Percentiles rank a stretch among this genome's conserved stretches.
Conservation (phyloP, 2,797 vertebrate species). For the Melanotaenia nigrans region DNA sequence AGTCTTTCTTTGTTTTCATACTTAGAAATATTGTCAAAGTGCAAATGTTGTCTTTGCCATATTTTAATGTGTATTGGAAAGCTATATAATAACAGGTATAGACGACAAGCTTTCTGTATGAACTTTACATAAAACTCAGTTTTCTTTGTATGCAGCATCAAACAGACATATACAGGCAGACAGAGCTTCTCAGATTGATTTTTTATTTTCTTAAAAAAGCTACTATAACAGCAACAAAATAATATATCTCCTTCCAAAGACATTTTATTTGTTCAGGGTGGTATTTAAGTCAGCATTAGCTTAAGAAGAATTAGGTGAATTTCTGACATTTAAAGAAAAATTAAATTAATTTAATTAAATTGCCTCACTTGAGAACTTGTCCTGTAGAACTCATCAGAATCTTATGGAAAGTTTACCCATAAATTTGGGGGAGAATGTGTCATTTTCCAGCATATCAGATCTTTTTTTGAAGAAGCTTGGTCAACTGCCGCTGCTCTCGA, state of each 20-base stretch:
- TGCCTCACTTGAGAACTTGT: neutral
- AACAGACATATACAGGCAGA: neutral
- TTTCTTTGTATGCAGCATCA: neutral
- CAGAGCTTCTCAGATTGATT: neutral
- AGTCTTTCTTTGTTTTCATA: constrained; percentile 43
- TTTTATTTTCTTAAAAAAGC: neutral
- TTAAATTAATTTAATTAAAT: too few relatives aligned
- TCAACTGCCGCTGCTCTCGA: constrained; percentile 42
- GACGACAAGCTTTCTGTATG: neutral
- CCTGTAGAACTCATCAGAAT: neutral
- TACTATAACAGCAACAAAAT: neutral
- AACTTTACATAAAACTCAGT: neutral
- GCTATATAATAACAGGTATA: neutral
- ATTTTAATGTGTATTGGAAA: too few relatives aligned
- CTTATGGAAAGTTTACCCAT: constrained; percentile 17
- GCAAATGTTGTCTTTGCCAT: constrained; percentile 10
- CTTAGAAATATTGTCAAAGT: constrained; percentile 38
- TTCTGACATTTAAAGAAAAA: neutral
- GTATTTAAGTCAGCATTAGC: neutral
- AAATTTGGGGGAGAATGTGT: constrained; percentile 34
- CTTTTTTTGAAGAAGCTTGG: constrained; percentile 17
- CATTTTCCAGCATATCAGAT: constrained; percentile 16
- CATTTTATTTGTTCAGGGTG: neutral
- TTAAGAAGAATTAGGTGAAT: neutral
- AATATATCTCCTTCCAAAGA: neutral